phyloP scores from a whole-genome alignment of 2,888 invertebrate species.

The Ormyrus nitidulus region DNA sequence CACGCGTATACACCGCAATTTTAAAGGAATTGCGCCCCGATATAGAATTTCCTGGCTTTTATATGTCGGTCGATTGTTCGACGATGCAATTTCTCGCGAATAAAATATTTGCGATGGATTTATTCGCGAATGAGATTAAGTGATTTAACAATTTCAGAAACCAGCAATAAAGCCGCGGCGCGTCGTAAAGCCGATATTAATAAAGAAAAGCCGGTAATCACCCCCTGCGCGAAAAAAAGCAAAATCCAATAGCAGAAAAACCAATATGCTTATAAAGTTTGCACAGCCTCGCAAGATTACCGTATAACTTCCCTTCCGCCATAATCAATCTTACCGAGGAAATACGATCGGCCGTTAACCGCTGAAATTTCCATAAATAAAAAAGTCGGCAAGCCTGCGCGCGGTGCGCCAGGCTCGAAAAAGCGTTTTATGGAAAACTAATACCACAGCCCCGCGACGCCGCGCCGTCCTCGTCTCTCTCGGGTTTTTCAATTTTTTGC shows the following conservation, averaged over 20 bases:
- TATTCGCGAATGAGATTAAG: too few relatives aligned
- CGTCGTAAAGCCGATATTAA: background rate
- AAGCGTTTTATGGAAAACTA: slow-evolving; percentile 10
- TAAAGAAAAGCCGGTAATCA: background rate
- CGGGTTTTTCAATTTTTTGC: too few relatives aligned
- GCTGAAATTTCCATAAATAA: slow-evolving; percentile 34
- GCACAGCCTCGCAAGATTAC: slow-evolving; percentile 1
- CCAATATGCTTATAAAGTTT: background rate
- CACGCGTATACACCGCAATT: too few relatives aligned
- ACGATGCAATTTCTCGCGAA: too few relatives aligned
- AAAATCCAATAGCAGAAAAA: background rate
- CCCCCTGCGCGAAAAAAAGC: background rate
- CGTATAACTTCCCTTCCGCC: slow-evolving; percentile 4
- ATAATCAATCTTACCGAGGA: slow-evolving; percentile 34
- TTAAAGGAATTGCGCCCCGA: too few relatives aligned
- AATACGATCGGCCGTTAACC: slow-evolving; percentile 27
- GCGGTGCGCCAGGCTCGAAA: background rate
- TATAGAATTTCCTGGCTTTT: too few relatives aligned
- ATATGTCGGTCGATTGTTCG: too few relatives aligned
- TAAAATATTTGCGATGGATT: too few relatives aligned
- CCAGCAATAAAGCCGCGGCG: too few relatives aligned
- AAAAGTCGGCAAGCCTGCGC: background rate
- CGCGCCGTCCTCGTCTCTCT: background rate
- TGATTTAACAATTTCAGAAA: too few relatives aligned
- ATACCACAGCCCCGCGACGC: background rate